Conservation (phyloP, 2,797 vertebrate genomes). For the Lithobates sylvaticus region DNA sequence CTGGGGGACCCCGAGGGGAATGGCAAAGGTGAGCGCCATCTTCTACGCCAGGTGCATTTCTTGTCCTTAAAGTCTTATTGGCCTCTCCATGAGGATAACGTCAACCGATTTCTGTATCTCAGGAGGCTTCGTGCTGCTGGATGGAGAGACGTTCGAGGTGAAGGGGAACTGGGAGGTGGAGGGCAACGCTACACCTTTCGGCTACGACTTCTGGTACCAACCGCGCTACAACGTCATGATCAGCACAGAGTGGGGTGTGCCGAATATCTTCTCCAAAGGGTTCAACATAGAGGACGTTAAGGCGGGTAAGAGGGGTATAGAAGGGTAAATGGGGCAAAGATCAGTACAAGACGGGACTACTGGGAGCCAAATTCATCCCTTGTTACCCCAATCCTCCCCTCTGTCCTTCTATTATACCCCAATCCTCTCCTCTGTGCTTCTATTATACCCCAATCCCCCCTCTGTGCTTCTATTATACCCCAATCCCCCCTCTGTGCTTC, state of each 20-base stretch:
- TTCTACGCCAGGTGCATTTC: too few species aligned
- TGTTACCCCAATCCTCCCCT: too few species aligned
- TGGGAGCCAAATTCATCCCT: too few species aligned
- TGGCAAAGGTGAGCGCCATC: slow-evolving; percentile 81
- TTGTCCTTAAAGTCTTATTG: too few species aligned
- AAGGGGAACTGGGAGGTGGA: slow-evolving; percentile 88
- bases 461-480: too few species aligned
- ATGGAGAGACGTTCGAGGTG: slow-evolving; percentile 90
- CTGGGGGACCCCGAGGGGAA: slow-evolving; percentile 87
- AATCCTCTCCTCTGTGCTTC: too few species aligned
- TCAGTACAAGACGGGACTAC: too few species aligned
- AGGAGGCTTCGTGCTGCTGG: slow-evolving; percentile 90
- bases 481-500: too few species aligned
- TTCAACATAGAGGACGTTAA: slow-evolving; percentile 82
- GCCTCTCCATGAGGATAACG: too few species aligned
- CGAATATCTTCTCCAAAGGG: slow-evolving; percentile 78
- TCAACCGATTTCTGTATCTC: not conserved
- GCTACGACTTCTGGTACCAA: slow-evolving; percentile 98
- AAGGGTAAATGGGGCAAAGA: too few species aligned
- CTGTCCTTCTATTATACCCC: too few species aligned
- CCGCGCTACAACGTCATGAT: slow-evolving; percentile 92
- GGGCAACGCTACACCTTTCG: slow-evolving; percentile 75
- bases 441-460: too few species aligned
- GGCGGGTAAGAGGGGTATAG: slow-evolving; percentile 75
- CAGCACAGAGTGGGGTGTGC: slow-evolving; percentile 88